Base-by-base conservation (phyloP, 35 echinoderm and acorn worm genomes). In the Diadema setosum region DNA sequence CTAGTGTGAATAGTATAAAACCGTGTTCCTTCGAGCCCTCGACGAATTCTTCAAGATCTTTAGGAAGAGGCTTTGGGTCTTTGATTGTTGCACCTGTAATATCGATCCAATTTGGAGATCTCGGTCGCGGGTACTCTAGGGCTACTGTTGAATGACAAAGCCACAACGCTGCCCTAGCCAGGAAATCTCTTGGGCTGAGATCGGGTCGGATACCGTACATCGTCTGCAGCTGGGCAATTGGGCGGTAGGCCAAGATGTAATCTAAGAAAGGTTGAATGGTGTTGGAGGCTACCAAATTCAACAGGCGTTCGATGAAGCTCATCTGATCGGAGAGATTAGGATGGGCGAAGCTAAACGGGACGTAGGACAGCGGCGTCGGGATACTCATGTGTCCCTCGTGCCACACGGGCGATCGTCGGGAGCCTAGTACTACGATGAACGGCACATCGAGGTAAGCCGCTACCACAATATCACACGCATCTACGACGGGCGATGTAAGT, bases 381-480 rank as follows among this genome's bases (percentile, higher is more conserved):
- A 75, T 46, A 12, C 49, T 41, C 15, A 52, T 78, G 18, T 21
- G 34, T 23, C 80, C 83, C 70, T 86, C 83, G 56, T 39, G 23
- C 39, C 65, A 86, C 26, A 9, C 25, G n/a, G 86, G 67, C 5
- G 2, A 29, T 18, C 67, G 36, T 41, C 46, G 2, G 8, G 12
- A 26, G 4, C 33, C 42, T 5, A 70, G 39, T 5, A 88, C 27
- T 3, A 56, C 69, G n/a, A 80, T 34, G 70, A 88, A 88, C 20
- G 86, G 86, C 4, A 88, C 45, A 4, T 27, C 41, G 2, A 88
- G 73, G 67, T 88, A 88, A 12, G 30, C 46, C 17, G 64, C 63
- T 1, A 88, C 48, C 3, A 80, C 21, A 29, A 21, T 43, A 11
- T 80, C 86, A 14, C 86, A 88, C 12, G 27, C 73, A 25, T 16